Conservation (phyloP, 1,140 invertebrate species). For the Pogonus chalceus region DNA sequence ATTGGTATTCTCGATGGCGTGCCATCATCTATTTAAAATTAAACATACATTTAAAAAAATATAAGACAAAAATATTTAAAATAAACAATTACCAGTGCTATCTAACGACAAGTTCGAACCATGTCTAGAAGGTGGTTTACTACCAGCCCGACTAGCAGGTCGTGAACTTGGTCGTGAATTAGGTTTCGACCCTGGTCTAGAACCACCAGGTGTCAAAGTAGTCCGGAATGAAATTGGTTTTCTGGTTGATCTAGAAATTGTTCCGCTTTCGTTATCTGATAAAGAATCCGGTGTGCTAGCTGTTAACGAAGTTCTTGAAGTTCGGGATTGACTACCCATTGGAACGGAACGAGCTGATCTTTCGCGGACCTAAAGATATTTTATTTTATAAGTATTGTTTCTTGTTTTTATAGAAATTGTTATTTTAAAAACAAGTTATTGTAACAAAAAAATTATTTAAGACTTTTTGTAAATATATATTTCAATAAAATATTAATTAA, state of each 20-base stretch:
- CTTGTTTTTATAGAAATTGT: too few species aligned
- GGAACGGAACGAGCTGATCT: slow-evolving; percentile 74
- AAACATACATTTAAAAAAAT: slow-evolving; percentile 4
- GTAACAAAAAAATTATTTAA: too few species aligned
- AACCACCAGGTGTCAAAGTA: slow-evolving; percentile 53
- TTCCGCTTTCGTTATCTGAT: slow-evolving; percentile 74
- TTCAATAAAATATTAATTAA: too few species aligned
- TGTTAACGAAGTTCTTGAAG: slow-evolving; percentile 60
- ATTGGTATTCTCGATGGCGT: slow-evolving; percentile 66
- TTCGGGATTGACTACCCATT: slow-evolving; percentile 53
- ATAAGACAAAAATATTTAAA: background rate
- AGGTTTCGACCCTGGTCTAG: slow-evolving; percentile 54
- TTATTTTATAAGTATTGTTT: too few species aligned
- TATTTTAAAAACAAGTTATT: too few species aligned
- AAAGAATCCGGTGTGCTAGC: slow-evolving; percentile 76
- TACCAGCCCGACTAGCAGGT: slow-evolving; percentile 69
- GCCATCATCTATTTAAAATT: slow-evolving; percentile 46
- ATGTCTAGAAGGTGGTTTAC: slow-evolving; percentile 84
- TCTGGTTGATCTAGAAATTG: slow-evolving; percentile 48
- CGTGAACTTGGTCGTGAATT: slow-evolving; percentile 62
- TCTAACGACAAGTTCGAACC: slow-evolving; percentile 86
- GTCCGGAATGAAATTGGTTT: slow-evolving; percentile 47
- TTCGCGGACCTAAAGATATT: slow-evolving; percentile 78
- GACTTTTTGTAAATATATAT: too few species aligned
- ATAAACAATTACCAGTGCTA: slow-evolving; percentile 57